phyloP scores from a whole-genome alignment of 1,140 invertebrate genomes.

The Pentalonia nigronervosa region DNA sequence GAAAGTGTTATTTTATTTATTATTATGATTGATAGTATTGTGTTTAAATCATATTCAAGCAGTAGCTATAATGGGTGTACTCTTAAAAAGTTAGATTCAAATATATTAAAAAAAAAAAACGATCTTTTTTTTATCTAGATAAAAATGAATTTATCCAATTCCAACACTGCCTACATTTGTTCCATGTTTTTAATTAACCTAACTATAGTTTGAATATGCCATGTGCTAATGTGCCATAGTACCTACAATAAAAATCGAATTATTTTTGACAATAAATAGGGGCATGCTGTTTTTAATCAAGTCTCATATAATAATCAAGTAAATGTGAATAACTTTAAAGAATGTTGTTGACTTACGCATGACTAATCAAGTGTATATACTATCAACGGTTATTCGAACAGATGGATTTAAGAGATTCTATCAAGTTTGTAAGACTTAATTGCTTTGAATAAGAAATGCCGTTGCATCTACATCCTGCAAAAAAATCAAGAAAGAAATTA shows the following conservation, averaged over 20 bases:
- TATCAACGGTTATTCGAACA: constrained; percentile 48
- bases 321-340: background rate
- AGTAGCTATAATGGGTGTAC: too few relatives aligned
- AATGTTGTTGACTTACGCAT: constrained; percentile 39
- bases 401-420: constrained; percentile 49
- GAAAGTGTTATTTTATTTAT: too few relatives aligned
- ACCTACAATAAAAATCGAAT: background rate
- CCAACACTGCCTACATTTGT: too few relatives aligned
- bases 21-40: too few relatives aligned
- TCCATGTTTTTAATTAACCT: background rate
- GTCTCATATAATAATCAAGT: background rate
- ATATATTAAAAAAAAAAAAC: too few relatives aligned
- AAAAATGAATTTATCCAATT: too few relatives aligned
- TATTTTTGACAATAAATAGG: background rate
- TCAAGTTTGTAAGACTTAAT: constrained; percentile 36
- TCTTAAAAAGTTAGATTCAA: too few relatives aligned
- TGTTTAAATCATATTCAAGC: too few relatives aligned
- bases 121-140: too few relatives aligned
- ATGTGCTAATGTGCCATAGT: background rate
- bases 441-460: background rate
- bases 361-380: constrained; percentile 54
- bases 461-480: background rate
- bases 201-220: background rate
- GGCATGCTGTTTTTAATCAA: background rate
- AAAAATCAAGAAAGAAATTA: background rate